phyloP scores from a whole-genome alignment of 2,797 vertebrate species.

The Arnoldichthys spilopterus region DNA sequence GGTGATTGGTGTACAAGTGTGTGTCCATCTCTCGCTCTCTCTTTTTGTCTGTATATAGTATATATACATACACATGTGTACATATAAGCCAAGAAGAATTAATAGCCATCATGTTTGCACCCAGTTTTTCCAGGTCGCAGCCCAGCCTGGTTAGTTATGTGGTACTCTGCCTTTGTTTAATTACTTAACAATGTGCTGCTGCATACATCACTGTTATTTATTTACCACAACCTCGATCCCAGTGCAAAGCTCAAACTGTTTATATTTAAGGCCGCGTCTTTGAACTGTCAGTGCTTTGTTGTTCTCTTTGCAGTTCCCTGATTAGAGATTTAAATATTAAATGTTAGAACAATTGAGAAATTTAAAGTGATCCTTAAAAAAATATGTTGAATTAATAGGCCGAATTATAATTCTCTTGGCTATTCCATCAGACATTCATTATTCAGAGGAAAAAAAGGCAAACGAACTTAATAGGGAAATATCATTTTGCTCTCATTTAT shows the following conservation, averaged over 20 bases:
- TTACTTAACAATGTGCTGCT: constrained; percentile 48
- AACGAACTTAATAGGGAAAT: constrained; percentile 61
- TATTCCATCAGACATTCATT: constrained; percentile 63
- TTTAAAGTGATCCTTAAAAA: constrained; percentile 58
- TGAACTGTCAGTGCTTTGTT: constrained; percentile 60
- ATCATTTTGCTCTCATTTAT: constrained; percentile 61
- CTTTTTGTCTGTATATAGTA: no score
- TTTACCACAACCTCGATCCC: constrained; percentile 41
- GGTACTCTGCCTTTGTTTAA: constrained; percentile 60
- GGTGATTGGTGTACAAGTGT: constrained; percentile 52
- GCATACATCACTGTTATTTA: constrained; percentile 48
- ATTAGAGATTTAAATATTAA: constrained; percentile 60
- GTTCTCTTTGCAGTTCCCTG: constrained; percentile 47
- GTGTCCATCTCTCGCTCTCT: not conserved
- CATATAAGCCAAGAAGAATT: no score
- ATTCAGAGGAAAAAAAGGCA: constrained; percentile 60
- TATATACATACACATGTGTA: no score
- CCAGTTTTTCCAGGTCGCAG: not conserved
- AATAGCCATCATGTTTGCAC: no score
- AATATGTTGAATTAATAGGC: constrained; percentile 62
- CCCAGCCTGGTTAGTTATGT: constrained; percentile 33
- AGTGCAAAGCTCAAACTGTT: constrained; percentile 34
- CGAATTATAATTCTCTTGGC: constrained; percentile 56
- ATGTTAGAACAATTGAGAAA: constrained; percentile 63
- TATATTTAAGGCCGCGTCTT: constrained; percentile 38